Percentiles rank a stretch among this genome's conserved stretches.
Evolutionary conservation across 53 echinoderm and acorn worm genomes (phyloP).

Genomic region (Echinometra lucunter): DNA sequence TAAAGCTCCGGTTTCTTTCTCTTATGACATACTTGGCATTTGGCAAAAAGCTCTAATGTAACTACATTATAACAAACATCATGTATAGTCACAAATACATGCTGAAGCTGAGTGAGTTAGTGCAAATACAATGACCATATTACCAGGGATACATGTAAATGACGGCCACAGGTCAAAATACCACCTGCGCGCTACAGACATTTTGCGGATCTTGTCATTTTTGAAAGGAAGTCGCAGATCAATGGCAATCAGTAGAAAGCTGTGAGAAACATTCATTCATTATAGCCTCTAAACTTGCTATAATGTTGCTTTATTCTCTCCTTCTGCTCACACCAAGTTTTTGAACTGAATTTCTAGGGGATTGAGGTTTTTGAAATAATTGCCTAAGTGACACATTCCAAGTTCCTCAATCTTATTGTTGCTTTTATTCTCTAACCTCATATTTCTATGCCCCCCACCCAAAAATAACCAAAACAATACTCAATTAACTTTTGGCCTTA

Average conservation of each 20-base stretch:
- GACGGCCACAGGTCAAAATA: constrained; percentile 23
- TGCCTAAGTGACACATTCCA: not conserved
- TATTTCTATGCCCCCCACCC: not conserved
- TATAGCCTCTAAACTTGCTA: constrained; percentile 3
- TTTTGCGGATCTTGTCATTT: constrained; percentile 38
- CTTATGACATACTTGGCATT: not conserved
- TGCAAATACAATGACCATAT: constrained; percentile 38
- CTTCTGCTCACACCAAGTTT: not conserved
- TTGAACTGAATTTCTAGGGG: not conserved
- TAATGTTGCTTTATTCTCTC: not conserved
- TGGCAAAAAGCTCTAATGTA: not conserved
- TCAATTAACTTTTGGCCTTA: constrained; percentile 23
- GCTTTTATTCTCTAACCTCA: not conserved
- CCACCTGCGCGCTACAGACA: not conserved
- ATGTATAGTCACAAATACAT: not conserved
- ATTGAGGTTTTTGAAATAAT: not conserved
- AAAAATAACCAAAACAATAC: not conserved
- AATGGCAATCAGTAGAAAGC: constrained; percentile 41
- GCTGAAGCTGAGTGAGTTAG: not conserved
- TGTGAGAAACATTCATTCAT: constrained; percentile 5
- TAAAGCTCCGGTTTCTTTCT: not conserved
- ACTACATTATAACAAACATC: not conserved
- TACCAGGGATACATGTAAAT: constrained; percentile 7
- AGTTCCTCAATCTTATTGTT: not conserved
- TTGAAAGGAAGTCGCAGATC: constrained; percentile 41